Evolutionary conservation across 2,888 invertebrate genomes (phyloP).

Genomic region (Polia nebulosa): DNA sequence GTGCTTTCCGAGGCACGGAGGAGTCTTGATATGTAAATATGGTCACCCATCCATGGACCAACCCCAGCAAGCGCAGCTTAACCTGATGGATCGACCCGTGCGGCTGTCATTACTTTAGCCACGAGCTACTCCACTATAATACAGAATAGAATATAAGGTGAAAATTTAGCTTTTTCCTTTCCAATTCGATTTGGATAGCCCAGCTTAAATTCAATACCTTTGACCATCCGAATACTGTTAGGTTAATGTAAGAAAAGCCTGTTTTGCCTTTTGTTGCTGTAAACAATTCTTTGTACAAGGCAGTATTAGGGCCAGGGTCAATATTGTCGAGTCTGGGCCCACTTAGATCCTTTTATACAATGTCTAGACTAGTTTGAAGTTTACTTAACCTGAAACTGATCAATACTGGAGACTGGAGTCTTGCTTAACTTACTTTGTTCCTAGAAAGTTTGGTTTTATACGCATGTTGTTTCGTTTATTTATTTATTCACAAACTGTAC

Average conservation of each 20-base stretch:
- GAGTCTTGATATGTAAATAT: too few relatives aligned
- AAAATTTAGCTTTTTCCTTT: background rate
- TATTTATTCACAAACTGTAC: background rate
- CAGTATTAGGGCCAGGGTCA: slow-evolving; percentile 3
- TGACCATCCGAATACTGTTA: background rate
- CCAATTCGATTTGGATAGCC: background rate
- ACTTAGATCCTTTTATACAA: slow-evolving; percentile 11
- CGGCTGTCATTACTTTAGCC: too few relatives aligned
- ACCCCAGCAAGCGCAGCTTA: too few relatives aligned
- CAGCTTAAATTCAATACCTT: too few relatives aligned
- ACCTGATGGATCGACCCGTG: too few relatives aligned
- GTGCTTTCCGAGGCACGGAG: too few relatives aligned
- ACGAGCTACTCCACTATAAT: too few relatives aligned
- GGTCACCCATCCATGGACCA: too few relatives aligned
- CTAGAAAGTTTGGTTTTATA: background rate
- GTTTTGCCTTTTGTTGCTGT: slow-evolving; percentile 7
- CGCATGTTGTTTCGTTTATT: background rate
- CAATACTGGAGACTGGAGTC: background rate
- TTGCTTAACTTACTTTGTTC: background rate
- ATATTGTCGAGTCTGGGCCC: slow-evolving; percentile 13
- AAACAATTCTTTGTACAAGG: slow-evolving; percentile 9
- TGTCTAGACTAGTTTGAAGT: slow-evolving; percentile 35
- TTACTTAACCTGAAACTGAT: slow-evolving; percentile 2
- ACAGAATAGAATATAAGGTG: too few relatives aligned
- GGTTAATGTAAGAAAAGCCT: background rate